Evolutionary conservation across 2,113 vertebrate species (phyloP), one percentile per base, ranked within the genome.

Genomic region (Acinonyx jubatus): DNA sequence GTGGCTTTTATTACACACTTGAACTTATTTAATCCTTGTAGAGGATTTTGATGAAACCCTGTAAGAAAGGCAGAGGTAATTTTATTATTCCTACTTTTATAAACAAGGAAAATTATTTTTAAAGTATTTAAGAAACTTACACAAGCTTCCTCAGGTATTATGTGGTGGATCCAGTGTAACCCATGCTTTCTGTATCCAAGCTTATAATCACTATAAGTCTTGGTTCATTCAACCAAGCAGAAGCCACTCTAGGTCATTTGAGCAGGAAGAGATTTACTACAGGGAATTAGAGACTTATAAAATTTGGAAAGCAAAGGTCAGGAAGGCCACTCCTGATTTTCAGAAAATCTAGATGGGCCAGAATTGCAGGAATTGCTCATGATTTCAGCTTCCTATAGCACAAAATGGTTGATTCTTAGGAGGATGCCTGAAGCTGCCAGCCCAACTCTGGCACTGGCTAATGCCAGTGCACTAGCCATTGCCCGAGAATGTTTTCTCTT

Each of bases 1-100:
- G 50, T 15, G 85, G 73, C 23, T 88, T 85, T 63, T 83, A 29
- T 48, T 69, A 41, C 4, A 36, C 71, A 21, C 5, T 33, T 92
- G 50, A 93, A 84, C 27, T 95, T 7, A 76, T 80, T 80, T 86
- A 61, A 69, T 76, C 21, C 55, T 94, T 91, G 66, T 66, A 86
- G 45, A 65, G 31, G 41, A 27, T 63, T 89, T 96, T 38, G 38
- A 78, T 78, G 50, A 91, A 87, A 91, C 55, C 15, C 0, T 57
- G 3, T 91, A 91, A 90, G 45, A 87, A 74, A 23, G 25, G 31
- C 31, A 91, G 48, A 50, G 13, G 1, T 57, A 55, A 61, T 89
- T 84, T 65, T 74, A 85, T 71, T 74, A 68, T 91, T 90, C 38
- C 33, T 81, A 41, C 33, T 50, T 93, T 93, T 93, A 45, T 25